Base-by-base conservation (phyloP, 1,140 invertebrate species). In the Drosophila malerkotliana region DNA sequence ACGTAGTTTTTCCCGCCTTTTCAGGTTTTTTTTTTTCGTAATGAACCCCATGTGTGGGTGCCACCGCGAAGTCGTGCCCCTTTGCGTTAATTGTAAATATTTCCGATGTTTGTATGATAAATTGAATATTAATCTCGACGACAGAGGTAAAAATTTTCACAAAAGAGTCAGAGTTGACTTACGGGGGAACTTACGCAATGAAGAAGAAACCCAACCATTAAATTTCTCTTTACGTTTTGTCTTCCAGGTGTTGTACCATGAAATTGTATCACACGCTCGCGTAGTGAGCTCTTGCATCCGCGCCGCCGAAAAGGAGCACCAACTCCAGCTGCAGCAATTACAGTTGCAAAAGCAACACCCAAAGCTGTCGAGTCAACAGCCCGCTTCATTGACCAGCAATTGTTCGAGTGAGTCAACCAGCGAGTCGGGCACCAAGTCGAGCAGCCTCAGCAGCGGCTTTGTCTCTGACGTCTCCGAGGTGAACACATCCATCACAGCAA, bases 221-320 rank as follows among this genome's bases (percentile, higher is more conserved):
- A 63, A 56, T 64, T 61, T 52, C 53, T 39, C 48, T 52, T 60
- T 47, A 72, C 56, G 56, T 57, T 51, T 26, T 26, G 45, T 24
- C 63, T 73, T 92, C 57, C 93, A 96, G 95, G 93, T 94, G 90
- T 93, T 96, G 77, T 95, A 96, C 91, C 92, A 93, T 91, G 95
- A 96, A 91, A 95, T 96, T 80, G 95, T 95, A 92, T 94, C 94
- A 68, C 95, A 95, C 90, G 95, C 95, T 39, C 94, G 95, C 82
- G 94, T 95, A 72, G 94, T 96, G 57, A 94, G 93, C 79, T 94
- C 94, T 57, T 94, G 96, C 52, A 93, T 96, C 47, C 81, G 79
- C 21, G 87, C 82, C 64, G 90, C 90, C 39, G 90, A 90, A 78
- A 78, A 76, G 59, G 80, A 91, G 60, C 81, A 88, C 12, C 77